Percentiles rank a stretch among this genome's conserved stretches.
Conservation (phyloP, 2,888 invertebrate genomes). For the Phortica magna region DNA sequence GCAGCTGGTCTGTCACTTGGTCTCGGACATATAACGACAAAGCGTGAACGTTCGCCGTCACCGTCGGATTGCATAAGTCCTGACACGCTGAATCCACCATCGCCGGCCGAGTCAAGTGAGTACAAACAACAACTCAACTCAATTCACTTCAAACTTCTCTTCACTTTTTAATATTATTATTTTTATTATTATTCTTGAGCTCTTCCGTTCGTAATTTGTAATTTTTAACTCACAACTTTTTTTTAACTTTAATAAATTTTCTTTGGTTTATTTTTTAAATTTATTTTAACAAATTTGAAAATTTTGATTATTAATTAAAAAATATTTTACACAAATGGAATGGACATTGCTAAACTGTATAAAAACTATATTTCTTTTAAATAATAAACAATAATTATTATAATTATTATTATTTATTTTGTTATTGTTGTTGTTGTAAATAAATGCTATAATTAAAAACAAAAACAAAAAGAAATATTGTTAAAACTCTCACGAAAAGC, state of each 20-base stretch:
- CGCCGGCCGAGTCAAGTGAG: slow-evolving; percentile 94
- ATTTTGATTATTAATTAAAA: neutral
- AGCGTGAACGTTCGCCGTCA: slow-evolving; percentile 91
- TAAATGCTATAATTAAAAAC: neutral
- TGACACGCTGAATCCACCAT: slow-evolving; percentile 92
- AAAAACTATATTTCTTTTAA: slow-evolving; percentile 37
- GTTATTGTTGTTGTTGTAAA: neutral
- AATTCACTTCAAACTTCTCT: neutral
- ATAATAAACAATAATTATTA: slow-evolving; percentile 1
- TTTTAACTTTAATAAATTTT: slow-evolving; percentile 29
- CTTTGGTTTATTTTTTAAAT: slow-evolving; percentile 34
- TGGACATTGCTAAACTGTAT: slow-evolving; percentile 62
- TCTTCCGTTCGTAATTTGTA: slow-evolving; percentile 30
- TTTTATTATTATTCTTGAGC: no score
- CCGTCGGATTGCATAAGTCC: slow-evolving; percentile 94
- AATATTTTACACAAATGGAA: slow-evolving; percentile 63
- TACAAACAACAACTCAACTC: slow-evolving; percentile 66
- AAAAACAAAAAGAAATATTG: slow-evolving; percentile 8
- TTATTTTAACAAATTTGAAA: slow-evolving; percentile 30
- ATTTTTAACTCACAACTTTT: slow-evolving; percentile 16
- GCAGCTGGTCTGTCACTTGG: slow-evolving; percentile 81
- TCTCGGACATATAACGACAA: slow-evolving; percentile 84
- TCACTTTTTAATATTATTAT: neutral
- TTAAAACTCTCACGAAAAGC: slow-evolving; percentile 46
- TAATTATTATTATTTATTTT: neutral